phyloP scores from a whole-genome alignment of 2,888 invertebrate genomes.

The Tenthredo mesomela region DNA sequence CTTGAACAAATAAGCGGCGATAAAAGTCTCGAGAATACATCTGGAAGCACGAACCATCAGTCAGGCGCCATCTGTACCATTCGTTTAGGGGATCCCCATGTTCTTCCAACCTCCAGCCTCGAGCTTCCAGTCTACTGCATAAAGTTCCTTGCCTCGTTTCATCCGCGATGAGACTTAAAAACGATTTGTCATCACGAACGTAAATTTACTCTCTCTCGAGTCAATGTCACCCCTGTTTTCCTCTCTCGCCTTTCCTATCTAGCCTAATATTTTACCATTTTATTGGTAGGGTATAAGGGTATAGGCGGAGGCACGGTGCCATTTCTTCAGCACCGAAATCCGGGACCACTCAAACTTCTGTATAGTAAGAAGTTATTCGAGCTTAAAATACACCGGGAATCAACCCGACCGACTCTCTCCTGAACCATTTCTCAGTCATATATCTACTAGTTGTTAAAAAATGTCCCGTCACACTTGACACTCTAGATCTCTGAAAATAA shows the following conservation, averaged over 20 bases:
- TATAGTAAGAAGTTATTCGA: background rate
- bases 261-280: constrained; percentile 46
- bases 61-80: constrained; percentile 76
- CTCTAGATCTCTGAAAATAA: background rate
- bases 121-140: constrained; percentile 53
- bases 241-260: background rate
- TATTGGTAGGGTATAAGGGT: constrained; percentile 51
- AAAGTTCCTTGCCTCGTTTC: constrained; percentile 56
- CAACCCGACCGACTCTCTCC: background rate
- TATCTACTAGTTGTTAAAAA: background rate
- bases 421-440: background rate
- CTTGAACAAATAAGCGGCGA: constrained; percentile 76
- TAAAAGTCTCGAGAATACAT: constrained; percentile 75
- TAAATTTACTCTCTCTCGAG: constrained; percentile 67
- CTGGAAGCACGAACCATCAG: constrained; percentile 77
- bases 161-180: constrained; percentile 62
- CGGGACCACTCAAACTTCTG: constrained; percentile 34
- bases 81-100: constrained; percentile 61
- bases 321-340: background rate
- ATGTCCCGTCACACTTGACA: background rate
- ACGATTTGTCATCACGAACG: constrained; percentile 76
- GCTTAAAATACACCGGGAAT: constrained; percentile 44
- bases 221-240: constrained; percentile 28
- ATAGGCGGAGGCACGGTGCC: background rate
- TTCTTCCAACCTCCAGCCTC: constrained; percentile 54